These are phyloP conservation scores for Phallusia fumigata DNA, from an alignment of 23 tunicate species.

Conservation along the genomic window DNA sequence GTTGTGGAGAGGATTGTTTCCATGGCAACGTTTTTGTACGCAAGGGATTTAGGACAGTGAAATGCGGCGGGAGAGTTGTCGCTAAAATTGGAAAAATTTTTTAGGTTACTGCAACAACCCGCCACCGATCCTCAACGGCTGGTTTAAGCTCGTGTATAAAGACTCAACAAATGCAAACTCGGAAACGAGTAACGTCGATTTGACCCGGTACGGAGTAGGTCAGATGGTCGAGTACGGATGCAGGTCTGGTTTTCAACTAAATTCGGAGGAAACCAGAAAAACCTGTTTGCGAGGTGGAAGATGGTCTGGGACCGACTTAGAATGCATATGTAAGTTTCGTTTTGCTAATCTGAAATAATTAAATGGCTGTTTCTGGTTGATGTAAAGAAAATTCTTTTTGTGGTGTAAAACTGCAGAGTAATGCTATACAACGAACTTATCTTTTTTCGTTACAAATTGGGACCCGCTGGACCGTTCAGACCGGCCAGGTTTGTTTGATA, in stretches of 20 bases:
- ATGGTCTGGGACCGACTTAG: slow-evolving; percentile 12
- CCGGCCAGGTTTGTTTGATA: too few species aligned
- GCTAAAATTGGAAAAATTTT: neutral
- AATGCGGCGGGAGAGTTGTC: too few species aligned
- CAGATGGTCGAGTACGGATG: slow-evolving; percentile 19
- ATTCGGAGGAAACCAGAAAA: neutral
- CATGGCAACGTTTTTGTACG: too few species aligned
- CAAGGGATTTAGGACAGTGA: too few species aligned
- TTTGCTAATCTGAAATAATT: too few species aligned
- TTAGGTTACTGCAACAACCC: slow-evolving; percentile 1
- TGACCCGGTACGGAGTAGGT: slow-evolving; percentile 1
- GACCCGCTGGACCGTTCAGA: too few species aligned
- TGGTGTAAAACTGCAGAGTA: too few species aligned
- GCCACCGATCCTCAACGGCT: neutral
- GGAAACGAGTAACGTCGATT: neutral
- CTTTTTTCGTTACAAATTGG: too few species aligned
- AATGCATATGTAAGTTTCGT: neutral
- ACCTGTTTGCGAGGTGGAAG: slow-evolving; percentile 21
- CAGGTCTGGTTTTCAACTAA: slow-evolving; percentile 17
- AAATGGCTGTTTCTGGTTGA: too few species aligned
- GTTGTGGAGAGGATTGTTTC: too few species aligned
- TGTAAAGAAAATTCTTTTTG: too few species aligned
- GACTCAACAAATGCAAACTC: neutral
- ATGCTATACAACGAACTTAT: too few species aligned
- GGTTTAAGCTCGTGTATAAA: slow-evolving; percentile 22